Base-by-base conservation (phyloP, 2,797 vertebrate species). In the Margarornis squamiger region DNA sequence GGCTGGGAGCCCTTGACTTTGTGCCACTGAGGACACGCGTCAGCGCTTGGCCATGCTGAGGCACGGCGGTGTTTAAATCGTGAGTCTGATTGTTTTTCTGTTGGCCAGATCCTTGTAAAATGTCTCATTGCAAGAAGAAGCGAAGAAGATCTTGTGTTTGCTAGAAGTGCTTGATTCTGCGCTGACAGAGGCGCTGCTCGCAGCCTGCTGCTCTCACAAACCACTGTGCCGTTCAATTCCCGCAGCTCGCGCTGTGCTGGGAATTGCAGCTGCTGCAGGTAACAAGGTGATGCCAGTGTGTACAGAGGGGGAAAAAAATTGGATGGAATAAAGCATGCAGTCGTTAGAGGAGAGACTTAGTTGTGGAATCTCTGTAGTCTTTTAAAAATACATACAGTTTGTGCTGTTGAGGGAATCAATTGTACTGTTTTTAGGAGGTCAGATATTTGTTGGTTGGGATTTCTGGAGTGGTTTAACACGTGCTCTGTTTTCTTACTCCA, bases 171-270 rank as follows among this genome's bases (percentile, higher is more conserved):
- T 81, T 39, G 88, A 54, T 81, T 65, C 26, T 73, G 88, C 10
- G 1, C 58, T 77, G 90, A 11, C 86, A 63, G 41, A 55, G 63
- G 86, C 19, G 76, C 87, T 51, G 66, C 94, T 95, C 7, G 27
- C 89, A 91, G 94, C 83, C 57, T 39, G 76, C 97, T 93, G 92
- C 94, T 95, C 97, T 86, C 85, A 21, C 81, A 72, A 88, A 65
- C 63, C 66, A 6, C 94, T 20, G 87, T 18, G 49, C 88, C 19
- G 46, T 41, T 92, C 51, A 51, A 62, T 90, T 70, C 88, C 91
- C 9, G 29, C 90, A 49, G 90, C 91, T 94, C 54, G 32, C 62
- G 7, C 62, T 52, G 86, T 4, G 3, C 34, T 57, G 94, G 92
- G 86, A 74, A 84, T 59, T 51, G 81, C 92, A 86, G 68, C 86